These are phyloP conservation scores for Paramuricea clavata DNA, from an alignment of 92 coral and sea anemone species.

Conservation along the genomic window DNA sequence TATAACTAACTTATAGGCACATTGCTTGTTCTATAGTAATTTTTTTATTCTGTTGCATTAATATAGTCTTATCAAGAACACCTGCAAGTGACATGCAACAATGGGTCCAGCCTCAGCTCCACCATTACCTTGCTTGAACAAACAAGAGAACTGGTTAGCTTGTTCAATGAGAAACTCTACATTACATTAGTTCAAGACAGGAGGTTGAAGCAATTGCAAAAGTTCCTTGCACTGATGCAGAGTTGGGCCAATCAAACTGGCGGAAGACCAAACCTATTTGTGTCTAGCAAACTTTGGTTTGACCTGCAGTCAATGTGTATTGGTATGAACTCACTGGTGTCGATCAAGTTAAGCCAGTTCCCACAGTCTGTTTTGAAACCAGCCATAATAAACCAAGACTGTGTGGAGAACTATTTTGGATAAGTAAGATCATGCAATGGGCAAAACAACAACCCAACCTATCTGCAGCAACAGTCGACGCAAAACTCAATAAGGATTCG, in stretches of 20 bases:
- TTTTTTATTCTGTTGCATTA: neutral
- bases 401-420: constrained; percentile 72
- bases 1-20: no score
- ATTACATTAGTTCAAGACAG: neutral
- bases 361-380: constrained; percentile 68
- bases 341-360: constrained; percentile 51
- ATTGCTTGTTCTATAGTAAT: no score
- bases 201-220: neutral
- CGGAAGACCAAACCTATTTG: neutral
- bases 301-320: constrained; percentile 27
- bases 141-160: neutral
- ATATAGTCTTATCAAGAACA: neutral
- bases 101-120: neutral
- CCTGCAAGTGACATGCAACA: neutral
- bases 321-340: constrained; percentile 59
- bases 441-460: constrained; percentile 72
- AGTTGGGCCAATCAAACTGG: neutral
- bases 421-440: constrained; percentile 73
- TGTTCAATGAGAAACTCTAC: neutral
- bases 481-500: constrained; percentile 71
- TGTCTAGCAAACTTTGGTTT: constrained; percentile 61
- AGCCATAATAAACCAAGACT: no score
- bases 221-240: neutral
- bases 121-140: neutral
- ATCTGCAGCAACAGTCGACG: constrained; percentile 60